Conservation (phyloP, 1,140 invertebrate species). For the Drosophila azteca region DNA sequence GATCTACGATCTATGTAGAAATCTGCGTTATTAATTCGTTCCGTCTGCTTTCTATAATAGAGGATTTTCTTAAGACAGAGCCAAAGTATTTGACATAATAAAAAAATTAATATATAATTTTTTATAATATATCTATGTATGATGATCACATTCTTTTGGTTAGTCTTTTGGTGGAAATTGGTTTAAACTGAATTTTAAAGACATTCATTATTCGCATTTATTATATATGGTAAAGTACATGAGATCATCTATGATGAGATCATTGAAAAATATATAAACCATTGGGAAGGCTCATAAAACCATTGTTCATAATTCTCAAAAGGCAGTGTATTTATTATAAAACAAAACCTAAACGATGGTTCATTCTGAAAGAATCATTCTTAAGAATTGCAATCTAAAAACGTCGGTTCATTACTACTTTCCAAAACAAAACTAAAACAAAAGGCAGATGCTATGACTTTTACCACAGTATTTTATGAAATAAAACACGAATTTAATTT, state of each 20-base stretch:
- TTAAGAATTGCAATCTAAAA: too few relatives aligned
- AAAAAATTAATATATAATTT: slow-evolving; percentile 7
- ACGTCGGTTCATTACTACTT: too few relatives aligned
- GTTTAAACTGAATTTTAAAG: slow-evolving; percentile 4
- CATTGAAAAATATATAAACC: background rate
- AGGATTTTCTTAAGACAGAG: slow-evolving; percentile 8
- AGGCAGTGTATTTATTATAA: too few relatives aligned
- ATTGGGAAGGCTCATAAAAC: too few relatives aligned
- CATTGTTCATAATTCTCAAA: too few relatives aligned
- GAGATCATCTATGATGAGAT: slow-evolving; percentile 10
- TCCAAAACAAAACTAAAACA: too few relatives aligned
- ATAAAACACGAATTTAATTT: too few relatives aligned
- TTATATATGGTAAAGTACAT: background rate
- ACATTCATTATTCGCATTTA: background rate
- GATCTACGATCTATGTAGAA: slow-evolving; percentile 15
- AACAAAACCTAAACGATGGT: too few relatives aligned
- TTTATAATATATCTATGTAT: slow-evolving; percentile 6
- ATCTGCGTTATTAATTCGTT: slow-evolving; percentile 24
- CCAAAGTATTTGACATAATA: background rate
- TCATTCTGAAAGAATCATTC: too few relatives aligned
- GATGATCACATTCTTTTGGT: slow-evolving; percentile 16
- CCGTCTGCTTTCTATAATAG: slow-evolving; percentile 23
- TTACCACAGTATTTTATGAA: too few relatives aligned
- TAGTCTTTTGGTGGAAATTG: background rate
- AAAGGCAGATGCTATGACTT: too few relatives aligned